Evolutionary conservation across 2,113 vertebrate species (phyloP).

Genomic region (Psammodynastes pulverulentus): DNA sequence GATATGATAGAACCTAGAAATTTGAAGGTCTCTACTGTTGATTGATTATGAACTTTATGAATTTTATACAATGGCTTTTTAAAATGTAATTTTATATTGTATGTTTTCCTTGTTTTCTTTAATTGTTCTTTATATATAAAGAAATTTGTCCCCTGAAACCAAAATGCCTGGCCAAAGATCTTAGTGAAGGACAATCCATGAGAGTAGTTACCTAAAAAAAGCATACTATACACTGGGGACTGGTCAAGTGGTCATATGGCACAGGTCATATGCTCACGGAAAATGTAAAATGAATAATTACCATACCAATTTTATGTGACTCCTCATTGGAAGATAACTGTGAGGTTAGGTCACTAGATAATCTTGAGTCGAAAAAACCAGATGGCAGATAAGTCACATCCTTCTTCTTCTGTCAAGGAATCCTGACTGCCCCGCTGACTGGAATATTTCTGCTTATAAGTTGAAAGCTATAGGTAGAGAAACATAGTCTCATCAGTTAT

Average conservation of each 20-base stretch:
- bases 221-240: neutral
- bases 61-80: neutral
- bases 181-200: neutral
- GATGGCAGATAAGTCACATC: neutral
- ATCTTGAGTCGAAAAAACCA: neutral
- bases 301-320: neutral
- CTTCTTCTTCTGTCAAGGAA: neutral
- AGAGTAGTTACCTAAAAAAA: neutral
- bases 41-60: neutral
- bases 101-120: neutral
- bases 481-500: neutral
- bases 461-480: neutral
- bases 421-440: neutral
- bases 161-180: neutral
- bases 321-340: neutral
- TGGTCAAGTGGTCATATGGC: neutral
- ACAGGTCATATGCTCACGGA: neutral
- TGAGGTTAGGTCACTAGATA: neutral
- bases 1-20: no score
- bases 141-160: neutral
- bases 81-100: neutral
- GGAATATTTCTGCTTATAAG: neutral
- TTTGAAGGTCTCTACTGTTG: no score
- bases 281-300: neutral
- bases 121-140: neutral